Evolutionary conservation across 1,140 invertebrate species (phyloP).

Genomic region (Pantala flavescens): DNA sequence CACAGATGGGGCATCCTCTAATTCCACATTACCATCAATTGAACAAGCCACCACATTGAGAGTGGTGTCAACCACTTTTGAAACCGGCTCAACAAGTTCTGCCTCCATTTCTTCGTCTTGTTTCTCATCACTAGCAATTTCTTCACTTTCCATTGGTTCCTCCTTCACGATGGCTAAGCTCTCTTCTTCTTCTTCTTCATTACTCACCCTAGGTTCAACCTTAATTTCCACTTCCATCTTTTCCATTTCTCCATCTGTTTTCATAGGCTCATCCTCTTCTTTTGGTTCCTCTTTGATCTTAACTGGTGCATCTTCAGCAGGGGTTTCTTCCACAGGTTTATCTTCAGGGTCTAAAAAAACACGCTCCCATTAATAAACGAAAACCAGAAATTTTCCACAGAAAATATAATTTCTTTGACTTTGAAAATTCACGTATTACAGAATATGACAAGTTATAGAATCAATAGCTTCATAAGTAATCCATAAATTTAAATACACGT

Average conservation of each 20-base stretch:
- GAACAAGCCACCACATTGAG: constrained; percentile 48
- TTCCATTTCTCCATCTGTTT: constrained; percentile 27
- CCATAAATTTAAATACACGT: too few species aligned
- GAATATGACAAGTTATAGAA: too few species aligned
- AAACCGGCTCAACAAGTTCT: constrained; percentile 30
- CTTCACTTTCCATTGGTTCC: constrained; percentile 31
- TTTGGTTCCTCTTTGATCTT: constrained; percentile 22
- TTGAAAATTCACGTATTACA: too few species aligned
- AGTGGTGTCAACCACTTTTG: constrained; percentile 40
- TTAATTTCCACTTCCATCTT: constrained; percentile 25
- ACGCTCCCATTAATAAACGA: background rate
- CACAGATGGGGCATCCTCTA: constrained; percentile 40
- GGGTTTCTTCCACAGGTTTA: background rate
- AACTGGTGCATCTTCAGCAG: background rate
- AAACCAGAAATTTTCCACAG: too few species aligned
- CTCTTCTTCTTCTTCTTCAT: constrained; percentile 27
- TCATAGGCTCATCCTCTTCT: constrained; percentile 33
- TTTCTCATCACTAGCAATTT: constrained; percentile 32
- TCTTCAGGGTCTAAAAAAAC: background rate
- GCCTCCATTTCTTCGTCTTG: constrained; percentile 31
- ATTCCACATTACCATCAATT: constrained; percentile 61
- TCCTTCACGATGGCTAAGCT: constrained; percentile 25
- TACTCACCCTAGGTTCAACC: constrained; percentile 18
- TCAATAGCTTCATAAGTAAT: too few species aligned
- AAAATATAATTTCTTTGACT: too few species aligned